These are phyloP conservation scores for Zalophus californianus DNA, from an alignment of 2,797 vertebrate genomes.

Conservation along the genomic window DNA sequence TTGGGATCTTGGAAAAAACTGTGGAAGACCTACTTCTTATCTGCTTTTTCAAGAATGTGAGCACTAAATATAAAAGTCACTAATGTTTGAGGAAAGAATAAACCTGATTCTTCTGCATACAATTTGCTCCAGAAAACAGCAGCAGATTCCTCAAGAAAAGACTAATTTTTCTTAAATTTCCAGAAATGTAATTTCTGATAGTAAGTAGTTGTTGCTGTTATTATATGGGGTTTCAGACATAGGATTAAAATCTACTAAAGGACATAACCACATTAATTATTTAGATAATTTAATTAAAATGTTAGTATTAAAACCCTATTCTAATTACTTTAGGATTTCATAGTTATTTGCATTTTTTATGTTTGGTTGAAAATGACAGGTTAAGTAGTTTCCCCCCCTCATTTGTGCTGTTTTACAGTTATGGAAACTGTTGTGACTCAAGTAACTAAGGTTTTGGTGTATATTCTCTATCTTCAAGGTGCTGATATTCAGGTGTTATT, in stretches of 20 bases:
- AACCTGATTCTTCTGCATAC: not conserved
- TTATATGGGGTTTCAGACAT: not conserved
- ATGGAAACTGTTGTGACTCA: not conserved
- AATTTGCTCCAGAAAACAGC: not conserved
- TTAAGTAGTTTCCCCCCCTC: not conserved
- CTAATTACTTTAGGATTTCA: constrained; percentile 1
- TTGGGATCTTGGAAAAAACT: not conserved
- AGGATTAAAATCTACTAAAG: not conserved
- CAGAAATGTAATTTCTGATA: not conserved
- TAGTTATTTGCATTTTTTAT: constrained; percentile 30
- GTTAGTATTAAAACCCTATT: constrained; percentile 29
- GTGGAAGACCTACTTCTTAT: not conserved
- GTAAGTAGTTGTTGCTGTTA: not conserved
- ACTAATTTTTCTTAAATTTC: not conserved
- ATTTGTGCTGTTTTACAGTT: constrained; percentile 36
- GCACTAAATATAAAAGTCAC: not conserved
- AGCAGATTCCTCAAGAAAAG: not conserved
- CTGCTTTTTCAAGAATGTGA: not conserved
- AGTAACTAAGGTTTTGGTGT: not conserved
- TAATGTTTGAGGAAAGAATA: constrained; percentile 2
- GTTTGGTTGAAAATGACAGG: constrained; percentile 8
- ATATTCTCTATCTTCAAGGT: constrained; percentile 2
- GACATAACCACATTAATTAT: not conserved
- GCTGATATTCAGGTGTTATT: not conserved
- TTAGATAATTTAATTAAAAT: constrained; percentile 9